A percentile compares a stretch with the other conserved stretches of the same genome.
Conservation (phyloP, 2,113 vertebrate genomes). For the Syngnathus floridae region DNA sequence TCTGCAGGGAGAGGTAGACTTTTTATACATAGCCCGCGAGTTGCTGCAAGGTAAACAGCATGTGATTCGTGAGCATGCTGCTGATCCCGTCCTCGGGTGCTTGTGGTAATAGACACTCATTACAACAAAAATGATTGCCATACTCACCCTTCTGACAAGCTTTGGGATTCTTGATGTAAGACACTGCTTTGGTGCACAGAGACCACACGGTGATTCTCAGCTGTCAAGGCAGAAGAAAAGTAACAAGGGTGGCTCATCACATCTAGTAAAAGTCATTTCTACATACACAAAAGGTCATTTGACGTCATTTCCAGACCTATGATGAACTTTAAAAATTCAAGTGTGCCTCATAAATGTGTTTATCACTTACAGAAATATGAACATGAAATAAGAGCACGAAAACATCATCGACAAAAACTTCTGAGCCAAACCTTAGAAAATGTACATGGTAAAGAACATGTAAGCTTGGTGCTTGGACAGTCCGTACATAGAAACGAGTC, state of each 20-base stretch:
- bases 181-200: slow-evolving; percentile 92
- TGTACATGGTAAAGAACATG: not conserved
- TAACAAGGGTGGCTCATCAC: slow-evolving; percentile 11
- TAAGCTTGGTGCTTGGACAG: not conserved
- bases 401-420: not conserved
- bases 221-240: slow-evolving; percentile 59
- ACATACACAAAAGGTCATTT: not conserved
- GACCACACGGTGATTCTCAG: slow-evolving; percentile 96
- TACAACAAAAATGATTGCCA: slow-evolving; percentile 14
- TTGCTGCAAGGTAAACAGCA: slow-evolving; percentile 49
- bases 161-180: slow-evolving; percentile 98
- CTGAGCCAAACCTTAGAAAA: not conserved
- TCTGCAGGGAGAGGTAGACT: slow-evolving; percentile 46
- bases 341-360: not conserved
- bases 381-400: not conserved
- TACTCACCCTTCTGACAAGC: slow-evolving; percentile 90
- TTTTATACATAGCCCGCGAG: slow-evolving; percentile 36
- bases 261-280: slow-evolving; percentile 20
- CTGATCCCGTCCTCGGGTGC: slow-evolving; percentile 54
- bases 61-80: slow-evolving; percentile 41
- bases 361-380: not conserved
- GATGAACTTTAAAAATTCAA: not conserved
- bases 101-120: slow-evolving; percentile 23
- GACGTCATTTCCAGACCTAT: not conserved
- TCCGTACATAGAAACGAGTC: not conserved